Conservation (phyloP, 2,888 invertebrate genomes). For the Diachrysia chrysitis region DNA sequence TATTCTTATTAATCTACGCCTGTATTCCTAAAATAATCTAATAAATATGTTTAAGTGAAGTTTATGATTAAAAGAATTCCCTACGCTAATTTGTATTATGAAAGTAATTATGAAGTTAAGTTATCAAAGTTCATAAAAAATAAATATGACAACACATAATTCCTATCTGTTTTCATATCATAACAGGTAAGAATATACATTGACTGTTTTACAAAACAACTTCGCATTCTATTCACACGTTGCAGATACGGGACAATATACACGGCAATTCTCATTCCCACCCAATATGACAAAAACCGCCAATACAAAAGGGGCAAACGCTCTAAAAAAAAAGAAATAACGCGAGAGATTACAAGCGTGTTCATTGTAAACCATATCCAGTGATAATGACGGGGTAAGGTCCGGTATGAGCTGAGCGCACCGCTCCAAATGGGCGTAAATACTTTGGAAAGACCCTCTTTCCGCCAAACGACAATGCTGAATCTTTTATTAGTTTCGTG, state of each 20-base stretch:
- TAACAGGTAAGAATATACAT: conserved; percentile 35
- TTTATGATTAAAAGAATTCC: too few relatives aligned
- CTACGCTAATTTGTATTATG: too few relatives aligned
- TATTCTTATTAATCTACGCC: too few relatives aligned
- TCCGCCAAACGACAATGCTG: conserved; percentile 85
- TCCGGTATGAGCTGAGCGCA: conserved; percentile 71
- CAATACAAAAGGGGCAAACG: conserved; percentile 52
- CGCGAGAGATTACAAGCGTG: conserved; percentile 67
- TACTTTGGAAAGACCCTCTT: conserved; percentile 80
- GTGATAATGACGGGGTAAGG: conserved; percentile 77
- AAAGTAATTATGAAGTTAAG: conserved; percentile 24
- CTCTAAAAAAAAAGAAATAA: conserved; percentile 60
- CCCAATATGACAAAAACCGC: conserved; percentile 57
- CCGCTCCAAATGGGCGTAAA: conserved; percentile 73
- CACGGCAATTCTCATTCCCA: conserved; percentile 51
- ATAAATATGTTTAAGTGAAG: too few relatives aligned
- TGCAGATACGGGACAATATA: conserved; percentile 45
- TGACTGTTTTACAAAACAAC: conserved; percentile 38
- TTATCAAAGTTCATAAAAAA: conserved; percentile 16
- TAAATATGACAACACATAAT: conserved; percentile 29
- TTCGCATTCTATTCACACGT: conserved; percentile 42
- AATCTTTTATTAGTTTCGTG: conserved; percentile 88
- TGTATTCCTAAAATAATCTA: too few relatives aligned
- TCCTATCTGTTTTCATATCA: conserved; percentile 36
- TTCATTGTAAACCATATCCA: conserved; percentile 76